Evolutionary conservation across 37 sponge, comb jelly and placozoan genomes (phyloP), one percentile per base, ranked within the genome.

Genomic region (Oscarella lobularis): DNA sequence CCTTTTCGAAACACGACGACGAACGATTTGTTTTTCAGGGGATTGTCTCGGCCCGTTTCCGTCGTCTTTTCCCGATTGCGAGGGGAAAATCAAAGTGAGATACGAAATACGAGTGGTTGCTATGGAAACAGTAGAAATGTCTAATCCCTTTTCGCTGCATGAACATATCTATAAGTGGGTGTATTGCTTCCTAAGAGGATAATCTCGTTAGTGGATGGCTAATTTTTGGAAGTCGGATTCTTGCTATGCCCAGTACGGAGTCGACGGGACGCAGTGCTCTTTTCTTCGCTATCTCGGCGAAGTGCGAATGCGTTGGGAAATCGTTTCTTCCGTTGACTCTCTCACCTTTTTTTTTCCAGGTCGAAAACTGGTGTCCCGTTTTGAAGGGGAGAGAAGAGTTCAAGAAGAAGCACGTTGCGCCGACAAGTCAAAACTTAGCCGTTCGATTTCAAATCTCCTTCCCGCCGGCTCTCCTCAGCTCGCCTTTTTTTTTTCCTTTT

Each of bases 171-270:
- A n/a, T 48, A 48, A 48, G 60, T 9, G 60, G 60, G 60, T 48
- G 60, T 48, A 48, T 48, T 48, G 9, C 60, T 48, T 48, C 20
- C n/a, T n/a, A n/a, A n/a, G n/a, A n/a, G 9, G 60, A 27, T 48
- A 48, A 27, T 9, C 20, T 48, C 20, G 66, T 0, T 66, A 87
- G 87, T 86, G 87, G 87, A 86, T 86, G 87, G 36, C 67, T 14
- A 9, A 37, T 0, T 31, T 78, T 40, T 86, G 87, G 87, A 2
- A 82, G 73, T 27, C 55, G 2, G 80, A 86, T 69, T 34, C 32
- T 3, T 86, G 87, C 66, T 86, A 86, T 70, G 77, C 83, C 4
- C 33, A 66, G 33, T 27, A 71, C 39, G 87, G 87, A 27, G 87
- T 86, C 38, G 38, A 86, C 39, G 87, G 83, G 5, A 30, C 80